A percentile compares a stretch with the other conserved stretches of the same genome.
These are phyloP conservation scores for Tetramorium parvispinum DNA, from an alignment of 1,140 invertebrate species.

Conservation along the genomic window DNA sequence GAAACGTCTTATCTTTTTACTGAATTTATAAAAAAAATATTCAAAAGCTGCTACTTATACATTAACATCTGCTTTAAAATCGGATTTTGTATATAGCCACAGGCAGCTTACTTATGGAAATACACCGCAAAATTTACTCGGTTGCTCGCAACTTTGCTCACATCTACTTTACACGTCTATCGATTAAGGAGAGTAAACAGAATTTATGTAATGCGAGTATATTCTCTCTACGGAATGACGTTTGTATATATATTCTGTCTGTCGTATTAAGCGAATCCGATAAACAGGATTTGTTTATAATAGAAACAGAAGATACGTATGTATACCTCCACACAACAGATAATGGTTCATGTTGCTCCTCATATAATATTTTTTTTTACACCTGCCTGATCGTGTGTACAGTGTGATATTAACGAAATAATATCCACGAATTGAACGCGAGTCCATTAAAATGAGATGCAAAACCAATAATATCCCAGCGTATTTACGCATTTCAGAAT, in stretches of 20 bases:
- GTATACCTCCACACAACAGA: not conserved
- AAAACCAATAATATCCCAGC: not conserved
- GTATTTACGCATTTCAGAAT: not conserved
- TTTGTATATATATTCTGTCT: slow-evolving; percentile 28
- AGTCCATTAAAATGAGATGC: not conserved
- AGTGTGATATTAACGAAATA: not conserved
- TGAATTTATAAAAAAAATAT: slow-evolving; percentile 29
- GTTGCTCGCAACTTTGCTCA: slow-evolving; percentile 9
- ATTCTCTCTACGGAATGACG: slow-evolving; percentile 40
- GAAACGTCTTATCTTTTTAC: not conserved
- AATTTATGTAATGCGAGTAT: slow-evolving; percentile 44
- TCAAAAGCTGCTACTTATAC: not conserved
- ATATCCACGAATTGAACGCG: not conserved
- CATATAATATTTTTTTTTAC: not conserved
- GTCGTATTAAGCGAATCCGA: slow-evolving; percentile 7
- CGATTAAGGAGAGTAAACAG: slow-evolving; percentile 45
- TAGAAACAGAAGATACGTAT: slow-evolving; percentile 21
- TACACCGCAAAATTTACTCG: slow-evolving; percentile 28
- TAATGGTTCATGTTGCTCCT: not conserved
- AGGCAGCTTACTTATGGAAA: not conserved
- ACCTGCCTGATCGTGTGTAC: not conserved
- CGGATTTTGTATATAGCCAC: slow-evolving; percentile 1
- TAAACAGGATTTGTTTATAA: slow-evolving; percentile 38
- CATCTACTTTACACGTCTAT: not conserved
- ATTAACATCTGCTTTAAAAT: not conserved